Conservation (phyloP, 2,888 invertebrate species). For the Helleia helle region DNA sequence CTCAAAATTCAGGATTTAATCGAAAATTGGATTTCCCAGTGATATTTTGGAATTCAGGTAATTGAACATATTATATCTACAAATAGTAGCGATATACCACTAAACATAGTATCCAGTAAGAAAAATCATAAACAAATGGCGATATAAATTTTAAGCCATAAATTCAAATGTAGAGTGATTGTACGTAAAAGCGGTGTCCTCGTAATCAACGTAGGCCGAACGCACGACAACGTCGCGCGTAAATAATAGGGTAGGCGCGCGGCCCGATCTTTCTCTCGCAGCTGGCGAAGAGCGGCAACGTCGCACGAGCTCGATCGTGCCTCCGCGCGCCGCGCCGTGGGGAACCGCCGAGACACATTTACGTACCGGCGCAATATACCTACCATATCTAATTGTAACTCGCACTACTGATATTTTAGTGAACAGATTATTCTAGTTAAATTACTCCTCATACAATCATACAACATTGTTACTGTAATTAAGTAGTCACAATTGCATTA, state of each 20-base stretch:
- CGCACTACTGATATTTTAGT: conserved; percentile 12
- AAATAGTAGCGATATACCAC: background rate
- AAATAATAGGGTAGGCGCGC: conserved; percentile 73
- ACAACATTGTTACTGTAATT: background rate
- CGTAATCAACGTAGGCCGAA: conserved; percentile 72
- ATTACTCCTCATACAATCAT: background rate
- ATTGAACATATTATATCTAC: background rate
- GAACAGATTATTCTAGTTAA: background rate
- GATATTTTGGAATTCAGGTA: background rate
- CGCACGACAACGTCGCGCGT: conserved; percentile 70
- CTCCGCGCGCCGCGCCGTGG: conserved; percentile 38
- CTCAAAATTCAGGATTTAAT: background rate
- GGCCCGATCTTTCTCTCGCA: conserved; percentile 71
- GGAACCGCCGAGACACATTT: conserved; percentile 45
- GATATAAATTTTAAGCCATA: conserved; percentile 27
- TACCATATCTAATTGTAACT: conserved; percentile 36
- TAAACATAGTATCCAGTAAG: background rate
- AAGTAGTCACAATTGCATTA: background rate
- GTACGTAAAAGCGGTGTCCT: conserved; percentile 73
- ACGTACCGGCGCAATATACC: conserved; percentile 59
- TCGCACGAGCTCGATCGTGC: conserved; percentile 40
- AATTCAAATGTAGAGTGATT: conserved; percentile 56
- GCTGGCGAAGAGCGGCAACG: conserved; percentile 69
- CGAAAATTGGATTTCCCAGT: background rate
- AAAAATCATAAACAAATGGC: background rate